Evolutionary conservation across 2,888 invertebrate genomes (phyloP).

Genomic region (Mycalesis mineus): DNA sequence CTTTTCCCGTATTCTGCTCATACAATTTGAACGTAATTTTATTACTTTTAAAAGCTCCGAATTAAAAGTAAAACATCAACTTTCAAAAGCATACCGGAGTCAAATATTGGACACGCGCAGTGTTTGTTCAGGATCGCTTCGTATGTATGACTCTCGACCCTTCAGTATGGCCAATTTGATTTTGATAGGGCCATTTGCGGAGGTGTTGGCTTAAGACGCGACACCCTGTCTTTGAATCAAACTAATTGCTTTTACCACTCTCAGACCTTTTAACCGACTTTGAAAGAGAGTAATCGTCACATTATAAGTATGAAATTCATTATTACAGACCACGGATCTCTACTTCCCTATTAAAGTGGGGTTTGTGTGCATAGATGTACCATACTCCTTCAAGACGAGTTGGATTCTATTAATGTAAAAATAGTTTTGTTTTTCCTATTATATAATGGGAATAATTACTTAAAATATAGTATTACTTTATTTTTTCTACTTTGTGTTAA

Average conservation of each 20-base stretch:
- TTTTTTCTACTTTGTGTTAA: no score
- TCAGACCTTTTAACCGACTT: not conserved
- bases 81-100: not conserved
- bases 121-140: constrained; percentile 24
- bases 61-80: not conserved
- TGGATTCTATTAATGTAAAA: no score
- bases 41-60: not conserved
- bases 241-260: not conserved
- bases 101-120: not conserved
- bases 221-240: not conserved
- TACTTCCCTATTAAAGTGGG: no score
- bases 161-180: constrained; percentile 19
- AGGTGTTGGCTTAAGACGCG: constrained; percentile 1
- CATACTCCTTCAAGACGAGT: not conserved
- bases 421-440: no score
- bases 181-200: constrained; percentile 16
- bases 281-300: no score
- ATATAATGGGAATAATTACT: no score
- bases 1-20: not conserved
- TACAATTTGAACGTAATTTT: not conserved
- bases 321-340: no score
- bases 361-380: not conserved
- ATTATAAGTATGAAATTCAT: not conserved
- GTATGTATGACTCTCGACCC: constrained; percentile 19
- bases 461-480: no score